phyloP scores from a whole-genome alignment of 2,113 vertebrate species.

The Indri indri region DNA sequence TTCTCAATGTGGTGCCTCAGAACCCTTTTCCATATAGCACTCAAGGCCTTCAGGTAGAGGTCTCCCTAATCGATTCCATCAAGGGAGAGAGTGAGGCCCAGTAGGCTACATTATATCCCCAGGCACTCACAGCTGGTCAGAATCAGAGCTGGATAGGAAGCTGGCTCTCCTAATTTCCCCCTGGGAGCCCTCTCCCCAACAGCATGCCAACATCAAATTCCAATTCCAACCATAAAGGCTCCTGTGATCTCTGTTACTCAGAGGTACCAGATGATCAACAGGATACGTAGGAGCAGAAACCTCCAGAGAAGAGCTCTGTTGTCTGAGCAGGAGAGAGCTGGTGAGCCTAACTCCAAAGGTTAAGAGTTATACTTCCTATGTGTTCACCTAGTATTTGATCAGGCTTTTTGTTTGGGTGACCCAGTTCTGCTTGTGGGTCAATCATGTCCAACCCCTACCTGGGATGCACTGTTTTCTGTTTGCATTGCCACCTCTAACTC shows the following conservation, averaged over 20 bases:
- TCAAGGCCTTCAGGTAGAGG: background rate
- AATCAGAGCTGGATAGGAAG: background rate
- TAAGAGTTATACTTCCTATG: background rate
- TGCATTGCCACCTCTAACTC: background rate
- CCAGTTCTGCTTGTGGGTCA: background rate
- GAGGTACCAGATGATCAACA: background rate
- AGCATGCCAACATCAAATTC: background rate
- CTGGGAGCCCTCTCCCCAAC: background rate
- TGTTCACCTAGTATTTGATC: background rate
- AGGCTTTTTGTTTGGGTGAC: background rate
- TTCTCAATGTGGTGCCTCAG: background rate
- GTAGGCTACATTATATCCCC: background rate
- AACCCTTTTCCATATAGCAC: background rate
- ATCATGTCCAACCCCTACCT: background rate
- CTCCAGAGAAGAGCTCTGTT: accelerated
- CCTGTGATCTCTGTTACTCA: no score
- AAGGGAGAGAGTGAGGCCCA: background rate
- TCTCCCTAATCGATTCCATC: background rate
- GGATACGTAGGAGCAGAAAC: background rate
- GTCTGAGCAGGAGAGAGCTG: background rate
- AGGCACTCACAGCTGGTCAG: background rate
- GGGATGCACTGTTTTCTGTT: background rate
- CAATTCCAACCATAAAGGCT: background rate
- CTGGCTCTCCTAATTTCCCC: background rate
- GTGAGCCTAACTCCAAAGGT: background rate